Evolutionary conservation across 2,797 vertebrate genomes (phyloP).

Genomic region (Pseudochirops cupreus): DNA sequence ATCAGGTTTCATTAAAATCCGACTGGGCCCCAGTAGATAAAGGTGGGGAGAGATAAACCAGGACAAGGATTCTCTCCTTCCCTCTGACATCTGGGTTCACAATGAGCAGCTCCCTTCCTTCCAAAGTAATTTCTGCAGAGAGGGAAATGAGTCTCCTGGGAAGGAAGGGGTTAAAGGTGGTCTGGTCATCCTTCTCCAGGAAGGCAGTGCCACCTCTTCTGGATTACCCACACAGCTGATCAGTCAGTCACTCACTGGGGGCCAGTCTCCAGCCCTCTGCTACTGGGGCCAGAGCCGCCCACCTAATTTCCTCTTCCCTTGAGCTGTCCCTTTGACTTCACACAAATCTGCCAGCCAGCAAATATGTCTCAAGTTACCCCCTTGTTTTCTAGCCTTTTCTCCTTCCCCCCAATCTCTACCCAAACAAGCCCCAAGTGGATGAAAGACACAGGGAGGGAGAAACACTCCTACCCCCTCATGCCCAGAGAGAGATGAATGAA

Average conservation of each 20-base stretch:
- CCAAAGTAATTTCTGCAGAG: not conserved
- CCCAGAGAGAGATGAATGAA: not conserved
- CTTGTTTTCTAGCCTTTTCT: not conserved
- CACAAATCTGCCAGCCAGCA: not conserved
- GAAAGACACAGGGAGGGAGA: not conserved
- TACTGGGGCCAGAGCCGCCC: not conserved
- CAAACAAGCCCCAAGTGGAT: not conserved
- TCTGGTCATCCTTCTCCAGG: not conserved
- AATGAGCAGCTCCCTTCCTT: not conserved
- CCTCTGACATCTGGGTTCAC: not conserved
- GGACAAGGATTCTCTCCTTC: not conserved
- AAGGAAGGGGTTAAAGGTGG: not conserved
- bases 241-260: not conserved
- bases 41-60: not conserved
- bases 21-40: not conserved
- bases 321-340: not conserved
- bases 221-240: not conserved
- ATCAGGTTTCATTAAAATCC: not conserved
- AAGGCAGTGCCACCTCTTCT: not conserved
- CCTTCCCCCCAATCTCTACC: not conserved
- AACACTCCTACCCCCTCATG: not conserved
- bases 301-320: not conserved
- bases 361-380: not conserved
- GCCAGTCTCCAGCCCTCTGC: not conserved
- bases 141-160: not conserved